Percentiles rank a stretch among this genome's conserved stretches.
phyloP scores from a whole-genome alignment of 2,888 invertebrate species.

The Steinernema carpocapsae region DNA sequence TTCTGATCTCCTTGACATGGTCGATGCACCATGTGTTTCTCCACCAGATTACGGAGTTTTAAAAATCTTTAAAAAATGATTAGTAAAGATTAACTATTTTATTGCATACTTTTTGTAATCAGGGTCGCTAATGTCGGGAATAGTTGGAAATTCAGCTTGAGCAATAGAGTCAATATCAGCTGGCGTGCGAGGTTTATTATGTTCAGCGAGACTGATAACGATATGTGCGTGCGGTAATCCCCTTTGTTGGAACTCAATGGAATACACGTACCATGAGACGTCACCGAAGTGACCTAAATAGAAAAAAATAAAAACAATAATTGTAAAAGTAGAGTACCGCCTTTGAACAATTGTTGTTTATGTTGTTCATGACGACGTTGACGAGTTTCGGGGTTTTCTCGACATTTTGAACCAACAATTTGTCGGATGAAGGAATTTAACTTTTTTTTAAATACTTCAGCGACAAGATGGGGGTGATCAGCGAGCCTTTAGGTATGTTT shows the following conservation, averaged over 20 bases:
- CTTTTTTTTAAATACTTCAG: constrained; percentile 21
- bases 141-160: neutral
- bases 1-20: neutral
- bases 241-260: constrained; percentile 4
- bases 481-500: constrained; percentile 16
- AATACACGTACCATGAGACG: neutral
- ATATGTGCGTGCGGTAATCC: constrained; percentile 6
- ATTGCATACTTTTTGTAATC: neutral
- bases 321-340: neutral
- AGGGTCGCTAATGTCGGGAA: neutral
- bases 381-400: neutral
- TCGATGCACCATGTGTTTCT: constrained; percentile 4
- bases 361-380: neutral
- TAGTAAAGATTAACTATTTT: neutral
- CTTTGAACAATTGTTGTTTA: neutral
- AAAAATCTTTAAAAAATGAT: neutral
- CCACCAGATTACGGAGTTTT: neutral
- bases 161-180: neutral
- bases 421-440: neutral
- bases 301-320: neutral
- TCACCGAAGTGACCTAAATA: neutral
- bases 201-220: neutral
- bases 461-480: neutral
- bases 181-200: neutral
- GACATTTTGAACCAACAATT: neutral